Base-by-base conservation (phyloP, 1,140 invertebrate genomes). In the Drosophila sp. region DNA sequence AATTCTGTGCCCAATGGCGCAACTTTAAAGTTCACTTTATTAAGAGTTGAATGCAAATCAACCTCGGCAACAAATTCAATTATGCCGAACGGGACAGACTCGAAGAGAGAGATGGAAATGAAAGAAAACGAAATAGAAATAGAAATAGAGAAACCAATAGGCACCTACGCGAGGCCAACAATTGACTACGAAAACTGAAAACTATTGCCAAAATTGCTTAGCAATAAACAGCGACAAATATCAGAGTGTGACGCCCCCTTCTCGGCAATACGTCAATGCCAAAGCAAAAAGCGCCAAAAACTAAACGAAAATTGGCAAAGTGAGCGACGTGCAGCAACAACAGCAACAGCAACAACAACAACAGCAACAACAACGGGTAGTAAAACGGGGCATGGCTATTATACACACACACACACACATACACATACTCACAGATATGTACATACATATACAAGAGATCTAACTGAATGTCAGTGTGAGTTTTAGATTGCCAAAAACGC, bases 51-150 rank as follows among this genome's bases (percentile, higher is more conserved):
- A 75, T 72, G 67, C 67, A 76, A 71, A 76, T 65, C 76, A 83
- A 81, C 78, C 78, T 81, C 81, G 82, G 72, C 80, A 87, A 78
- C 59, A 75, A 87, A 86, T 86, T 86, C 82, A 86, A 86, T 86
- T 83, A 84, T 83, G 72, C 78, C 53, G 29, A 45, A 50, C 11
- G 34, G 38, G 34, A 40, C 9, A 7, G 16, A 48, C 21, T 48
- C 11, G 11, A 18, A 25, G 43, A 5, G 11, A 16, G 13, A 41
- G 40, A 16, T 43, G 7, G 7, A 9, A 4, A 36, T 9, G n/a
- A n/a, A n/a, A n/a, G n/a, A 36, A 4, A 36, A 4, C 2, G 8
- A n/a, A 14, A 5, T 7, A 16, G 0, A 36, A 14, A 53, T 16
- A 58, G 48, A 56, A 40, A 43, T 3, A 46, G 56, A 41, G 80